A percentile compares a stretch with the other conserved stretches of the same genome.
phyloP scores from a whole-genome alignment of 2,797 vertebrate genomes.

The Rhinoraja longicauda region DNA sequence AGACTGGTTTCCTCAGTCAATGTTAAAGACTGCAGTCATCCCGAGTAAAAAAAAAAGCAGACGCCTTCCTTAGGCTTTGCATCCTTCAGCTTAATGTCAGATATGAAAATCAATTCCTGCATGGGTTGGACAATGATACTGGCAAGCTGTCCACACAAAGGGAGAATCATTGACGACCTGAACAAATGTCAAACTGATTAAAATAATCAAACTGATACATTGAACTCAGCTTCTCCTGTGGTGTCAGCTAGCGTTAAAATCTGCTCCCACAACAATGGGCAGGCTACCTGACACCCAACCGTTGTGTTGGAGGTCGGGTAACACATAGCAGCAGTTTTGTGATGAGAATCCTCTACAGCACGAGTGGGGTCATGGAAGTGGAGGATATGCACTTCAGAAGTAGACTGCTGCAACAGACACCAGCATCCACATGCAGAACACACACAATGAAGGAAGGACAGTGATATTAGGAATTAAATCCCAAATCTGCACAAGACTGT shows the following conservation, averaged over 20 bases:
- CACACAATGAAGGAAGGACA: too few relatives aligned
- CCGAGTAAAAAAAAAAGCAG: background rate
- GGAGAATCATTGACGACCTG: background rate
- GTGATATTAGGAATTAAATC: background rate
- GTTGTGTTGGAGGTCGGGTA: background rate
- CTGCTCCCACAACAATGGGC: background rate
- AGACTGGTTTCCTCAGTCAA: slow-evolving; percentile 10
- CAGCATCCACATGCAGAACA: too few relatives aligned
- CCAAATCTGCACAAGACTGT: too few relatives aligned
- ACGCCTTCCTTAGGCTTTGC: background rate
- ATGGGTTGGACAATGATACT: background rate
- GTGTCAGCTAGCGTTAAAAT: background rate
- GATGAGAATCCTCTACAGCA: background rate
- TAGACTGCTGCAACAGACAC: background rate
- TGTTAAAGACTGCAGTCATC: background rate
- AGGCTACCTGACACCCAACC: background rate
- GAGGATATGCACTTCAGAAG: background rate
- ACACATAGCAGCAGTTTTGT: background rate
- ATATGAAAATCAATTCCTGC: background rate
- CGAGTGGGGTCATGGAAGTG: background rate
- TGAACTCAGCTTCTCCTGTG: background rate
- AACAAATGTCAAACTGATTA: background rate
- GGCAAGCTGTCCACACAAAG: background rate
- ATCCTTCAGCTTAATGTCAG: background rate
- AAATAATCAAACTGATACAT: background rate